These are phyloP conservation scores for Pseudorhiza aurosa DNA, from an alignment of 30 jellyfish, hydroid and myxozoan species.

Conservation along the genomic window DNA sequence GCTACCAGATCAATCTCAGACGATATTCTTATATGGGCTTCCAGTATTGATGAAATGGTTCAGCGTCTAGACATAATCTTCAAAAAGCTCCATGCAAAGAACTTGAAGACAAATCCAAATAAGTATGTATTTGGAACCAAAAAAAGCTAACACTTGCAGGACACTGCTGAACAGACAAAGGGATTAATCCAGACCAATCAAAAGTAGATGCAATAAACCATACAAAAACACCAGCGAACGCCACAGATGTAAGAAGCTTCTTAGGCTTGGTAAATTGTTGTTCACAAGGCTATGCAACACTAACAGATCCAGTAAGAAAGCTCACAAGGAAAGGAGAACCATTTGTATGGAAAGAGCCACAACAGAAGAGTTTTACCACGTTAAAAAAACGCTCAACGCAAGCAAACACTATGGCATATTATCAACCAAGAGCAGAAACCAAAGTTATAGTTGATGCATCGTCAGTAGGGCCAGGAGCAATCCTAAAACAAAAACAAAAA, in stretches of 20 bases:
- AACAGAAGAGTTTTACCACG: constrained; percentile 17
- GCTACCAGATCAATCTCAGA: constrained; percentile 47
- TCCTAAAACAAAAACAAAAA: constrained; percentile 32
- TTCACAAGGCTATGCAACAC: constrained; percentile 55
- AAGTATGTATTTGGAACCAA: constrained; percentile 47
- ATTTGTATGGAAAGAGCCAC: constrained; percentile 30
- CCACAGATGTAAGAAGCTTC: constrained; percentile 46
- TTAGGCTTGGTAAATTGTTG: constrained; percentile 51
- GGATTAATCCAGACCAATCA: constrained; percentile 40
- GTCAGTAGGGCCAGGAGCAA: constrained; percentile 62
- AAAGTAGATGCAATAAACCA: constrained; percentile 37
- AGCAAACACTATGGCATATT: constrained; percentile 38
- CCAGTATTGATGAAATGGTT: constrained; percentile 30
- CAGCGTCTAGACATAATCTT: constrained; percentile 31
- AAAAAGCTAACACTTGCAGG: constrained; percentile 46
- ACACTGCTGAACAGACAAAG: constrained; percentile 47
- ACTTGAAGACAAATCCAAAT: constrained; percentile 8
- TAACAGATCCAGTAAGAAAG: constrained; percentile 44
- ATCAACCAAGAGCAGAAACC: constrained; percentile 38
- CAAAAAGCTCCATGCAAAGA: constrained; percentile 27
- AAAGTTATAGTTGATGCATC: constrained; percentile 53
- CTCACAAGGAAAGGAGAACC: constrained; percentile 33
- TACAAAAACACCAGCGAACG: constrained; percentile 25
- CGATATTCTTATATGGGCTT: constrained; percentile 34
- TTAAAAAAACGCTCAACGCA: constrained; percentile 44